Base-by-base conservation (phyloP, 2,797 vertebrate genomes). In the Artibeus lituratus region DNA sequence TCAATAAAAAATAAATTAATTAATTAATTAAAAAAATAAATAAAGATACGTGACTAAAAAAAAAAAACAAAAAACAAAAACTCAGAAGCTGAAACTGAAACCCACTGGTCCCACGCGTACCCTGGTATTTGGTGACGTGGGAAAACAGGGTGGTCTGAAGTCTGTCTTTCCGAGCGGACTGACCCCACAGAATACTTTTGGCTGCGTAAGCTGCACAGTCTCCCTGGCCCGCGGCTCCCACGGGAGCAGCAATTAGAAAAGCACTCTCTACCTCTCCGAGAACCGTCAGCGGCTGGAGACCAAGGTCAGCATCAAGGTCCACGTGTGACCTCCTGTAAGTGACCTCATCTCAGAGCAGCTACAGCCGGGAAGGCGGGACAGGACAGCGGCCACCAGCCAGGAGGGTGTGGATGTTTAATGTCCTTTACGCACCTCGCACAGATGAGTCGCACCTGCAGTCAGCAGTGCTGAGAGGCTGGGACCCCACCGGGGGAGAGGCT, bases 101-200 rank as follows among this genome's bases (percentile, higher is more conserved):
- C 12, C n/a, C 4, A 3, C 0, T 32, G 55, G 49, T 35, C 26
- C 22, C 10, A 3, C 8, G 7, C 1, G 1, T 1, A 29, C 14
- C 3, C 6, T 11, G 0, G 5, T 47, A 29, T 32, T 47, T 35
- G 51, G 19, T 16, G 21, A 80, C 5, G 3, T 29, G 42, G 15
- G 15, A 2, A 62, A 12, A 10, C 7, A 32, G 0, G 29, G 24
- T 16, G 29, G 12, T 39, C 15, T 29, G 18, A 69, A 62, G 32
- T 18, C 8, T 42, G 26, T 51, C 24, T 44, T 57, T 47, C 7
- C 2, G 55, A 14, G 4, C 2, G 7, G 15, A 11, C 10, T 10
- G 44, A 19, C 51, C 10, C 67, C 42, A 2, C 1, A 14, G 53
- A 29, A 29, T 14, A 32, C 57, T 69, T 72, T 47, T 53, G n/a